Conservation (phyloP, 2,113 vertebrate species). For the Paramisgurnus dabryanus region DNA sequence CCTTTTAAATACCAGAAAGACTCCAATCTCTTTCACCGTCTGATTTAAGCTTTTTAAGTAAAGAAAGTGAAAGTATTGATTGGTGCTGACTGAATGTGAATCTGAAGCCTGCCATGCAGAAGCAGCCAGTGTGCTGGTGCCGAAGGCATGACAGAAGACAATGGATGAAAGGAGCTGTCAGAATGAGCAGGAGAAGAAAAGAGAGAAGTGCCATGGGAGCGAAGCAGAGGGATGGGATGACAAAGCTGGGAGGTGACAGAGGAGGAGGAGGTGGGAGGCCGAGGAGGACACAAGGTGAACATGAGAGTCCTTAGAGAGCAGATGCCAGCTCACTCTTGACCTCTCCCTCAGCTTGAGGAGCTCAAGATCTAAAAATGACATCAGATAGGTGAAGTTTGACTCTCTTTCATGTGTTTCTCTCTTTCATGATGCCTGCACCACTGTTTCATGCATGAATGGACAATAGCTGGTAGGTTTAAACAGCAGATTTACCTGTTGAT, state of each 20-base stretch:
- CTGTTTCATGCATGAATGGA: constrained; percentile 46
- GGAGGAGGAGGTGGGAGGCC: constrained; percentile 30
- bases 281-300: constrained; percentile 51
- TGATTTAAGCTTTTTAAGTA: constrained; percentile 15
- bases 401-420: constrained; percentile 54
- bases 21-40: constrained; percentile 25
- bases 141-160: constrained; percentile 47
- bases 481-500: background rate
- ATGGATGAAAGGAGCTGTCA: constrained; percentile 56
- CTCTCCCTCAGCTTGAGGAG: constrained; percentile 28
- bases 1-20: background rate
- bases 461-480: constrained; percentile 22
- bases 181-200: constrained; percentile 45
- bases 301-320: constrained; percentile 52
- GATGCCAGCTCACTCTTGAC: constrained; percentile 44
- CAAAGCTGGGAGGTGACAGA: constrained; percentile 54
- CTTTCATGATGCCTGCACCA: constrained; percentile 55
- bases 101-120: constrained; percentile 33
- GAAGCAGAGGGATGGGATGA: constrained; percentile 50
- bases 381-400: constrained; percentile 52
- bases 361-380: constrained; percentile 60
- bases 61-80: constrained; percentile 16
- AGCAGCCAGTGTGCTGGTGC: constrained; percentile 36
- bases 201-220: constrained; percentile 53
- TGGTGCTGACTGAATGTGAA: constrained; percentile 33